Conservation (phyloP, 2,113 vertebrate species). For the Cairina moschata region DNA sequence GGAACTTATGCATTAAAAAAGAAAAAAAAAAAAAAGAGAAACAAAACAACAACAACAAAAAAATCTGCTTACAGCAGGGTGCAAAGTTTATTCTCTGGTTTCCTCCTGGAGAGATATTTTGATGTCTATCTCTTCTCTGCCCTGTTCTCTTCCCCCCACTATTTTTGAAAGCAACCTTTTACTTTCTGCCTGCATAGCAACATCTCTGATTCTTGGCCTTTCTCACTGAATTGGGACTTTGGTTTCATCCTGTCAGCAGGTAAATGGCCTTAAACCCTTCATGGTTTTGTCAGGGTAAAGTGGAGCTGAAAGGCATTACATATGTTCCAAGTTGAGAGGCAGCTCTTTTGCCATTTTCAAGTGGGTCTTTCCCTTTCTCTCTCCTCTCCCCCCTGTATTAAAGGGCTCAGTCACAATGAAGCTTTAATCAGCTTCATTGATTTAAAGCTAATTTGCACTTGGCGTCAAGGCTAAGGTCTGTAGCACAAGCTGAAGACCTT, state of each 20-base stretch:
- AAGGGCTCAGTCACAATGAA: conserved; percentile 77
- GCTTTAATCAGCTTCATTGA: conserved; percentile 88
- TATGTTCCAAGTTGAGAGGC: conserved; percentile 81
- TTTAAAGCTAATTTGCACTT: conserved; percentile 88
- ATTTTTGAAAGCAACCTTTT: conserved; percentile 70
- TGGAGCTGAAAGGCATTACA: conserved; percentile 78
- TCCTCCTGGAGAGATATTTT: conserved; percentile 74
- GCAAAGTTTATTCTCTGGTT: conserved; percentile 72
- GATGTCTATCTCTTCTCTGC: conserved; percentile 58
- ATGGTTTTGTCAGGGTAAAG: conserved; percentile 74
- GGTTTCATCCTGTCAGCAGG: conserved; percentile 82
- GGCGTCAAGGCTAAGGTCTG: conserved; percentile 84
- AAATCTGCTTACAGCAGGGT: conserved; percentile 19
- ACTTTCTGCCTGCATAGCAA: conserved; percentile 81
- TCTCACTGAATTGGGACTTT: conserved; percentile 81
- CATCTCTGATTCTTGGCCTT: conserved; percentile 87
- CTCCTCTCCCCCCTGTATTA: conserved; percentile 64
- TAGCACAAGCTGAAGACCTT: conserved; percentile 81
- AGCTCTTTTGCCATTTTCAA: conserved; percentile 79
- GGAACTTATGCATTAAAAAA: not conserved
- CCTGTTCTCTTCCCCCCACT: not conserved
- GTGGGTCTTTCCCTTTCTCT: conserved; percentile 65
- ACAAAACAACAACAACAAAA: too few relatives aligned
- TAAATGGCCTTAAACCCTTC: conserved; percentile 83
- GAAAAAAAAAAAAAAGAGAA: not conserved